These are phyloP conservation scores for Chelidonichthys spinosus DNA, from an alignment of 2,797 vertebrate genomes.

Conservation along the genomic window DNA sequence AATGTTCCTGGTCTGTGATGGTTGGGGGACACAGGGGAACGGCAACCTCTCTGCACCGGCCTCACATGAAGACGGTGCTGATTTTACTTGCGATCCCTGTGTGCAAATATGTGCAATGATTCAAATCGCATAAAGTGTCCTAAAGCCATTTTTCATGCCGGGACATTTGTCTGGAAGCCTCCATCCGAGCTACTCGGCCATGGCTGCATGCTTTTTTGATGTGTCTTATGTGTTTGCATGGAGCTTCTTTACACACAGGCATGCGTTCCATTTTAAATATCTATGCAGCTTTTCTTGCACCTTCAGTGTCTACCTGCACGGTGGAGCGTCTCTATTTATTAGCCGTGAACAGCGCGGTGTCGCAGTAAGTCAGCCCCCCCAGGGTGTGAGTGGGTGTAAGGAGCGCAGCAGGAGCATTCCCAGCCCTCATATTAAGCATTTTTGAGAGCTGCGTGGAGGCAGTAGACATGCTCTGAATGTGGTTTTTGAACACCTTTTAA, in stretches of 20 bases:
- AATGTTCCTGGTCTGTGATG: conserved; percentile 39
- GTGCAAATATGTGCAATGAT: conserved; percentile 48
- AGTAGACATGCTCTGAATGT: not conserved
- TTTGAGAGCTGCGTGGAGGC: conserved; percentile 3
- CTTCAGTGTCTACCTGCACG: conserved; percentile 25
- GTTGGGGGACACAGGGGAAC: conserved; percentile 30
- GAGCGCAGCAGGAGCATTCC: conserved; percentile 37
- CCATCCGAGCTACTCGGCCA: conserved; percentile 24
- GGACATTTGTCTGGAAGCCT: conserved; percentile 32
- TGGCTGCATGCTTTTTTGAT: conserved; percentile 9
- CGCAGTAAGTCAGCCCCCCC: conserved; percentile 15
- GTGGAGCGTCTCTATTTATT: conserved; percentile 40
- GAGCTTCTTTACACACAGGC: conserved; percentile 6
- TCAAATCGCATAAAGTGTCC: conserved; percentile 45
- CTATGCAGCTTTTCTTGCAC: conserved; percentile 30
- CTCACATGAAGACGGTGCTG: conserved; percentile 8
- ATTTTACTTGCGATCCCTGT: conserved; percentile 21
- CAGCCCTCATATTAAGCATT: conserved; percentile 25
- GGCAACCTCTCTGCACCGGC: conserved; percentile 14
- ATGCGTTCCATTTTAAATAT: conserved; percentile 34
- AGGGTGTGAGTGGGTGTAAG: conserved; percentile 34
- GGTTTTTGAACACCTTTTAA: conserved; percentile 11
- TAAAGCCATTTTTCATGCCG: conserved; percentile 20
- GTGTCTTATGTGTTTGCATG: conserved; percentile 12
- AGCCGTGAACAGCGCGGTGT: conserved; percentile 17